These are phyloP conservation scores for Barnardius zonarius DNA, from an alignment of 2,113 vertebrate species.

Conservation along the genomic window DNA sequence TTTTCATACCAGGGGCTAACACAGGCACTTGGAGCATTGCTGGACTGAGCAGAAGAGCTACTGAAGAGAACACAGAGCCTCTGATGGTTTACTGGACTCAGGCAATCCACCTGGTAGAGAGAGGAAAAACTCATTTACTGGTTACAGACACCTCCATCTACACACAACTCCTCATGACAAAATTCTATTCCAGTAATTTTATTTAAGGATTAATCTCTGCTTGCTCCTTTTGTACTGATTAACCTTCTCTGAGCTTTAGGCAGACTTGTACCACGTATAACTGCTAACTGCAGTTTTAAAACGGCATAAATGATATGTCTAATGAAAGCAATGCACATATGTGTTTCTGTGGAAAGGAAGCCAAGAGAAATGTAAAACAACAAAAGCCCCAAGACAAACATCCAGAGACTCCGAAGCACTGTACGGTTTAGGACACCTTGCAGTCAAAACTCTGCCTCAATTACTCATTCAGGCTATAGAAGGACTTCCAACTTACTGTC, in stretches of 20 bases:
- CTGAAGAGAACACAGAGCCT: slow-evolving; percentile 97
- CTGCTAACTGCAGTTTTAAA: not conserved
- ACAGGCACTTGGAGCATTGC: slow-evolving; percentile 94
- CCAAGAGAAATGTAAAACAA: not conserved
- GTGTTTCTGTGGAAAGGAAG: not conserved
- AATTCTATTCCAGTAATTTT: not conserved
- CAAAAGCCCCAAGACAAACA: not conserved
- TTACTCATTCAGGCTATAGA: not conserved
- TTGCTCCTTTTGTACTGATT: not conserved
- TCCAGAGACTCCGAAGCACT: not conserved
- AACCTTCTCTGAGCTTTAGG: not conserved
- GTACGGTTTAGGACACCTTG: not conserved
- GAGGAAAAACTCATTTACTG: slow-evolving; percentile 14
- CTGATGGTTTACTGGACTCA: slow-evolving; percentile 92
- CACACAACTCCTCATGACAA: not conserved
- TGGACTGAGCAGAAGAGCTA: slow-evolving; percentile 92
- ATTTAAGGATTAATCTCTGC: not conserved
- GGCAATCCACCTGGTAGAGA: slow-evolving; percentile 87
- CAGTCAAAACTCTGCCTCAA: not conserved
- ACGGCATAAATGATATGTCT: not conserved
- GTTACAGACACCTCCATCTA: not conserved
- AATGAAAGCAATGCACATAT: not conserved
- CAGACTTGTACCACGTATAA: not conserved
- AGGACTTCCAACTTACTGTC: not conserved
- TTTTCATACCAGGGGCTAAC: slow-evolving; percentile 93